These are phyloP conservation scores for Andrena praecox DNA, from an alignment of 2,888 invertebrate species.

Conservation along the genomic window DNA sequence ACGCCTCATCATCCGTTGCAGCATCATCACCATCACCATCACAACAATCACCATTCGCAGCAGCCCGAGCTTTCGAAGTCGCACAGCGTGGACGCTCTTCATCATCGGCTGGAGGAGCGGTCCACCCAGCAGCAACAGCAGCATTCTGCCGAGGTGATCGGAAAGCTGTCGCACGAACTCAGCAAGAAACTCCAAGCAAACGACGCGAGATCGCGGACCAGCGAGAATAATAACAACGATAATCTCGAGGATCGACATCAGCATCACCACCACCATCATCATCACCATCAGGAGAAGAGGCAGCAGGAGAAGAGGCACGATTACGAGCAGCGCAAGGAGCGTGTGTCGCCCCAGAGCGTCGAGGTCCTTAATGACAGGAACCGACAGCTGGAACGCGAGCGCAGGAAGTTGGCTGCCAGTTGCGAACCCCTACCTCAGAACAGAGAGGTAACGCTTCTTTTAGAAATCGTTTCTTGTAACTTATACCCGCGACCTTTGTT, in stretches of 20 bases:
- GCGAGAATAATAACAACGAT: slow-evolving; percentile 76
- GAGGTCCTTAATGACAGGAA: slow-evolving; percentile 82
- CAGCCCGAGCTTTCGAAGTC: slow-evolving; percentile 77
- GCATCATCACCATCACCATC: slow-evolving; percentile 65
- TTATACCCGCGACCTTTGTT: neutral
- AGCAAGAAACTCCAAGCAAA: slow-evolving; percentile 83
- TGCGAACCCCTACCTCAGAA: slow-evolving; percentile 77
- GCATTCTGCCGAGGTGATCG: slow-evolving; percentile 85
- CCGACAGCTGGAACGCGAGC: slow-evolving; percentile 80
- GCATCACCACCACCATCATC: slow-evolving; percentile 65
- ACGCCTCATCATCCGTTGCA: slow-evolving; percentile 77
- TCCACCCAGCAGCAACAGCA: slow-evolving; percentile 62
- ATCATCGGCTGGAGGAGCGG: slow-evolving; percentile 79
- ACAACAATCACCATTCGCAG: slow-evolving; percentile 66
- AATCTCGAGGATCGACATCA: slow-evolving; percentile 72
- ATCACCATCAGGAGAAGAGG: slow-evolving; percentile 65
- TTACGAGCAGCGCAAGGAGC: slow-evolving; percentile 73
- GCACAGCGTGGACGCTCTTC: slow-evolving; percentile 81
- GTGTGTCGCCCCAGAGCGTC: slow-evolving; percentile 80
- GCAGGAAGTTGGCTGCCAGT: slow-evolving; percentile 80
- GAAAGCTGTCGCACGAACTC: slow-evolving; percentile 85
- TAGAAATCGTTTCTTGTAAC: neutral
- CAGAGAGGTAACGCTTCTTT: slow-evolving; percentile 66
- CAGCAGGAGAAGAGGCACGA: slow-evolving; percentile 66
- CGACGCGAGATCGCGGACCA: slow-evolving; percentile 72